phyloP scores from a whole-genome alignment of 2,888 invertebrate genomes.

The Drosophila antonietae region DNA sequence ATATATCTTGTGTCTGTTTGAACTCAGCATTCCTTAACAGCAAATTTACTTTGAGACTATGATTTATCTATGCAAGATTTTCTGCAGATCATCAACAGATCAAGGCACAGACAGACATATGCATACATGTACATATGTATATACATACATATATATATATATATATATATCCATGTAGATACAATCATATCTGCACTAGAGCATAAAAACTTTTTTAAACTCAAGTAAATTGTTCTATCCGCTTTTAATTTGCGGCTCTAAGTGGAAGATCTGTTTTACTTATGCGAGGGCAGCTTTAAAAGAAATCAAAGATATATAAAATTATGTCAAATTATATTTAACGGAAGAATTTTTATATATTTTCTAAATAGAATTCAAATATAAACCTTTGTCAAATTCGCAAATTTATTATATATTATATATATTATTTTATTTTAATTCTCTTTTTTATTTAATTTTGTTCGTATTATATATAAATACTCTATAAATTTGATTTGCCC shows the following conservation, averaged over 20 bases:
- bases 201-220: conserved; percentile 28
- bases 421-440: background rate
- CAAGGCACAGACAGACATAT: background rate
- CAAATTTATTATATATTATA: background rate
- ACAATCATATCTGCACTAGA: conserved; percentile 12
- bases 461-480: background rate
- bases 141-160: background rate
- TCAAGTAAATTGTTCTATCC: conserved; percentile 42
- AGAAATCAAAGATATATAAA: background rate
- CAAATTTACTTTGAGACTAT: background rate
- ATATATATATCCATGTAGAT: background rate
- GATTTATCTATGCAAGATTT: conserved; percentile 6
- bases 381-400: background rate
- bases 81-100: background rate
- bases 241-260: conserved; percentile 54
- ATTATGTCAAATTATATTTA: background rate
- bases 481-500: background rate
- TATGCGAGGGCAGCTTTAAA: background rate
- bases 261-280: conserved; percentile 9
- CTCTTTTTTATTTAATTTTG: background rate
- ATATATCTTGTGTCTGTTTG: background rate
- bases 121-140: background rate
- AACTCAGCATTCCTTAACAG: background rate
- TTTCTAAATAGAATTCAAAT: background rate
- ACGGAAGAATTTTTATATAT: background rate